Evolutionary conservation across 1,140 invertebrate genomes (phyloP).

Genomic region (Saccostrea cuccullata): DNA sequence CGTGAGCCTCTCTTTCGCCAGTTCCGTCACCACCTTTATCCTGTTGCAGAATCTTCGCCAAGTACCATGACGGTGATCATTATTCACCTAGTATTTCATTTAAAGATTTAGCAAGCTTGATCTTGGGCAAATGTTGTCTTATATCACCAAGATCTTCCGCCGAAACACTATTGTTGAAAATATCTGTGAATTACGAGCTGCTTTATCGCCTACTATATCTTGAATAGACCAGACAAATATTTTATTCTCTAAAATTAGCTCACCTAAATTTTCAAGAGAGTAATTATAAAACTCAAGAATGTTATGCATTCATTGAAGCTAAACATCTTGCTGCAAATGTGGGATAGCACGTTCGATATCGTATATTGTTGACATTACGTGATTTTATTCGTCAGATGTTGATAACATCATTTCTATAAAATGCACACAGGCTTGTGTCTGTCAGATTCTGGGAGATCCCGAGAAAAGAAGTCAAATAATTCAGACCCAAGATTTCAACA

Average conservation of each 20-base stretch:
- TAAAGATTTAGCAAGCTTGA: conserved; percentile 1
- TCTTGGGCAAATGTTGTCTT: conserved; percentile 16
- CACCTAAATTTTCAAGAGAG: conserved; percentile 22
- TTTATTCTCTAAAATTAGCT: conserved; percentile 32
- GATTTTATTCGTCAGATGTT: conserved; percentile 12
- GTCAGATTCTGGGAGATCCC: conserved; percentile 22
- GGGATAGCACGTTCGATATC: conserved; percentile 20
- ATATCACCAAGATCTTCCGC: conserved; percentile 6
- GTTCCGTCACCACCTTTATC: conserved; percentile 2
- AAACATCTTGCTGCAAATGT: conserved; percentile 15
- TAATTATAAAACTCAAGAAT: conserved; percentile 27
- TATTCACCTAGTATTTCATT: too few relatives aligned
- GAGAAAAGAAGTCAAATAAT: neutral
- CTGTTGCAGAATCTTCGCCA: neutral
- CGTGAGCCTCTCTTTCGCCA: neutral
- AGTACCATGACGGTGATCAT: neutral
- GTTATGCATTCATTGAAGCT: conserved; percentile 23
- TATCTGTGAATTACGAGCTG: conserved; percentile 30
- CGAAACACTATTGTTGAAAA: conserved; percentile 21
- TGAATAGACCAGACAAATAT: conserved; percentile 35
- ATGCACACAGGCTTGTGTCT: neutral
- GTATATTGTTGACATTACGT: conserved; percentile 34
- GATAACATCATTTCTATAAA: conserved; percentile 17
- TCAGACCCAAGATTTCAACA: conserved; percentile 15
- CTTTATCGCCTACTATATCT: conserved; percentile 28